Conservation (phyloP, 2,888 invertebrate genomes). For the Monochamus alternatus region DNA sequence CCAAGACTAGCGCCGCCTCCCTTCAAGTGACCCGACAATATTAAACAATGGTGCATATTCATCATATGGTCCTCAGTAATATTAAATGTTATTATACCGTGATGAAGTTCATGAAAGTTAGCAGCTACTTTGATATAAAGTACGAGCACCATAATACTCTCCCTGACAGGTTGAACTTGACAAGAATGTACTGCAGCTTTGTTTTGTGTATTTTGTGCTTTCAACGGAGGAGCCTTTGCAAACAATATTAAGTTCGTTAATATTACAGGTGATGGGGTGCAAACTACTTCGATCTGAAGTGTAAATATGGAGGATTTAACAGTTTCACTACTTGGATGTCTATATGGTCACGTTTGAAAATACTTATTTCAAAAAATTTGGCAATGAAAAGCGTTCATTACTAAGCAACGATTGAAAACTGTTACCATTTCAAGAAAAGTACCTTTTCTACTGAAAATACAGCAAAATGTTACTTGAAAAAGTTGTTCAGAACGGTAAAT, state of each 20-base stretch:
- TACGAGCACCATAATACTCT: slow-evolving; percentile 1
- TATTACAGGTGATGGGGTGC: no score
- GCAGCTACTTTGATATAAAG: slow-evolving; percentile 25
- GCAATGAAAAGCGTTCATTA: no score
- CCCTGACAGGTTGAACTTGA: slow-evolving; percentile 15
- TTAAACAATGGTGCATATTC: not conserved
- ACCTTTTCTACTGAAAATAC: no score
- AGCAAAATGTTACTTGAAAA: no score
- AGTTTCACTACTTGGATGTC: no score
- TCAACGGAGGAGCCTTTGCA: not conserved
- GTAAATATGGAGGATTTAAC: no score
- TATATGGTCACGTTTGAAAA: no score
- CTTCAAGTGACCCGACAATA: not conserved
- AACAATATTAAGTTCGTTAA: slow-evolving; percentile 2
- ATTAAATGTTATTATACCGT: slow-evolving; percentile 16
- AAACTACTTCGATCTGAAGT: no score
- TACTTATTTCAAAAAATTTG: no score
- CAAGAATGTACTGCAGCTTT: not conserved
- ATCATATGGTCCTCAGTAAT: not conserved
- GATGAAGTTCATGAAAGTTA: slow-evolving; percentile 23
- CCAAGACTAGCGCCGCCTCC: not conserved
- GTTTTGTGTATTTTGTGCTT: slow-evolving; percentile 12
- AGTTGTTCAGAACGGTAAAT: no score
- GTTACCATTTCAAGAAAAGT: no score
- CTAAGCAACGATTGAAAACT: no score